Evolutionary conservation across 1,140 invertebrate genomes (phyloP).

Genomic region (Zaprionus lachaisei): DNA sequence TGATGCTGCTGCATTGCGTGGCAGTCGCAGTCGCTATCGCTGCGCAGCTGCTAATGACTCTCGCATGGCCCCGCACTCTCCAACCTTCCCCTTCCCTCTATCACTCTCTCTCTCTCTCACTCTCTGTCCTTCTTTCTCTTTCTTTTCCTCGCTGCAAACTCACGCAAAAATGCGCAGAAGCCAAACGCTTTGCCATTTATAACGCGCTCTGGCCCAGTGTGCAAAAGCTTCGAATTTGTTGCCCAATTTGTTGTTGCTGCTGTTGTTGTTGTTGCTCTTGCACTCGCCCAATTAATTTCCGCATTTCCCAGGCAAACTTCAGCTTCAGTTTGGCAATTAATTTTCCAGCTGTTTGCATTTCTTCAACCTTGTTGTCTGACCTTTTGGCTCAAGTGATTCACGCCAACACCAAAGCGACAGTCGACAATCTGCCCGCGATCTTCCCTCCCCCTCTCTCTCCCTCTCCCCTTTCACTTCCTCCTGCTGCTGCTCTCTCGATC

Average conservation of each 20-base stretch:
- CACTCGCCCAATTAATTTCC: constrained; percentile 79
- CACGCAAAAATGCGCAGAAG: constrained; percentile 82
- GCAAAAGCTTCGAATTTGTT: constrained; percentile 65
- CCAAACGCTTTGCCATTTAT: constrained; percentile 74
- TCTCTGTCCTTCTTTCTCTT: background rate
- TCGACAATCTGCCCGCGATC: background rate
- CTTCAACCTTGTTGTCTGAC: constrained; percentile 79
- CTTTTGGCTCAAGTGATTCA: constrained; percentile 80
- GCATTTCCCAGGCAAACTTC: constrained; percentile 68
- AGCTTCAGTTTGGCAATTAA: constrained; percentile 72
- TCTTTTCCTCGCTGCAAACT: constrained; percentile 26
- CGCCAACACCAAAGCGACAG: constrained; percentile 65
- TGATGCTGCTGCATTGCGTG: constrained; percentile 55
- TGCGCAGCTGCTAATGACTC: constrained; percentile 61
- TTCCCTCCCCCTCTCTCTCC: background rate
- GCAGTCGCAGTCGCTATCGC: constrained; percentile 11
- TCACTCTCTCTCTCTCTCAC: constrained; percentile 32
- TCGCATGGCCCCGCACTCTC: constrained; percentile 55
- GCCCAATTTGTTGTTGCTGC: constrained; percentile 67
- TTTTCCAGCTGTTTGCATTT: constrained; percentile 73
- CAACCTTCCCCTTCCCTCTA: constrained; percentile 10
- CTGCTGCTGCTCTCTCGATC: background rate
- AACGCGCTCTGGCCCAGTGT: constrained; percentile 50
- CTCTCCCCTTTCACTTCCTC: background rate
- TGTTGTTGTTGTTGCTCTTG: constrained; percentile 47